These are phyloP conservation scores for Bombus pascuorum DNA, from an alignment of 1,140 invertebrate species.

Conservation along the genomic window DNA sequence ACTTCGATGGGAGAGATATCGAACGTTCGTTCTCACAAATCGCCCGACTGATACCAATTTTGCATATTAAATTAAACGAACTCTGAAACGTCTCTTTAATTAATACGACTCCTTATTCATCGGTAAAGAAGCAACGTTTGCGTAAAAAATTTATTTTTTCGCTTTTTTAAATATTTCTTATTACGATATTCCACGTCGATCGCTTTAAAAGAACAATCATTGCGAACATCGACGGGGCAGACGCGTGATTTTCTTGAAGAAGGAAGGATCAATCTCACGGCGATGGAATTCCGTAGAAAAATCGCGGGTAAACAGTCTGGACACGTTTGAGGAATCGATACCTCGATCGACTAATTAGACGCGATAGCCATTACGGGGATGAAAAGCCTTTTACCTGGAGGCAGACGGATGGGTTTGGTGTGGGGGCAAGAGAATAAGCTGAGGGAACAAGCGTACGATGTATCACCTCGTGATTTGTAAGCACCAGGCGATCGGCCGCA, in stretches of 20 bases:
- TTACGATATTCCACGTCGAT: too few relatives aligned
- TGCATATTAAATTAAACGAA: not conserved
- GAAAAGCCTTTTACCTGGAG: slow-evolving; percentile 17
- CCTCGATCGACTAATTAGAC: slow-evolving; percentile 63
- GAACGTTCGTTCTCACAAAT: not conserved
- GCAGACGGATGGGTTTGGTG: not conserved
- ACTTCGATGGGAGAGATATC: not conserved
- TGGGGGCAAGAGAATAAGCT: slow-evolving; percentile 30
- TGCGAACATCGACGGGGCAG: not conserved
- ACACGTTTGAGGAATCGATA: slow-evolving; percentile 49
- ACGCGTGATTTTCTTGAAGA: slow-evolving; percentile 15
- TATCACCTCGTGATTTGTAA: slow-evolving; percentile 61
- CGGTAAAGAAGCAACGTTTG: not conserved
- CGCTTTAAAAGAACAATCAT: not conserved
- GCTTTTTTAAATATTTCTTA: too few relatives aligned
- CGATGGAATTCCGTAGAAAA: not conserved
- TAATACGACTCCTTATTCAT: not conserved
- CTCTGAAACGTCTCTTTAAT: not conserved
- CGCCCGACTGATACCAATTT: not conserved
- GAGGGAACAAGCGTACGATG: slow-evolving; percentile 48
- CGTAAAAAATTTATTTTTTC: not conserved
- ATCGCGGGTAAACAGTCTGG: slow-evolving; percentile 32
- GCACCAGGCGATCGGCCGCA: slow-evolving; percentile 39
- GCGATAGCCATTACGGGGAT: slow-evolving; percentile 28
- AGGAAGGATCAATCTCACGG: slow-evolving; percentile 2